These are phyloP conservation scores for Callyntrura sp. DNA, from an alignment of 2,888 invertebrate genomes.

Conservation along the genomic window DNA sequence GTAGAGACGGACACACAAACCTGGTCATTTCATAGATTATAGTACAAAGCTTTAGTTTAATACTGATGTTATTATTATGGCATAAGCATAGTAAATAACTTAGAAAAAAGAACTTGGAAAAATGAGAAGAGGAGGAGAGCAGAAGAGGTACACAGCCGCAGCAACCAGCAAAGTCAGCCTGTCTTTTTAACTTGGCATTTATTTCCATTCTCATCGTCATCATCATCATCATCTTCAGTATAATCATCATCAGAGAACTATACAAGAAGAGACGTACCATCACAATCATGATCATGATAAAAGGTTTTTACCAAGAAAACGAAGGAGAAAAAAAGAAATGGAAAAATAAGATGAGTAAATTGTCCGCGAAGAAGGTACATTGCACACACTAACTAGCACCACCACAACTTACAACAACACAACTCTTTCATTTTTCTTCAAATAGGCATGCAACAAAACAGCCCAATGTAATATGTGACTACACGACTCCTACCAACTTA, in stretches of 20 bases:
- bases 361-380: constrained; percentile 51
- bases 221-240: background rate
- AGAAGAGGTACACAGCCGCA: constrained; percentile 34
- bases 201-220: constrained; percentile 63
- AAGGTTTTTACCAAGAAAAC: constrained; percentile 58
- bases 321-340: constrained; percentile 49
- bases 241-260: constrained; percentile 12
- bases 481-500: background rate
- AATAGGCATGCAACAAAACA: constrained; percentile 44
- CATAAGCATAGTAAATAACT: constrained; percentile 58
- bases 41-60: background rate
- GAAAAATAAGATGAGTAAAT: constrained; percentile 70
- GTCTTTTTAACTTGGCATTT: constrained; percentile 66
- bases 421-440: constrained; percentile 28
- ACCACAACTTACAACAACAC: background rate
- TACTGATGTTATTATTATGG: constrained; percentile 36
- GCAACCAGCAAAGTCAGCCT: constrained; percentile 15
- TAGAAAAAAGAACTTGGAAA: constrained; percentile 16
- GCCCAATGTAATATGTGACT: constrained; percentile 18
- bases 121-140: constrained; percentile 41
- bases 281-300: constrained; percentile 68
- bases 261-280: constrained; percentile 27
- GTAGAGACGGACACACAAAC: constrained; percentile 26
- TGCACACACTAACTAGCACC: constrained; percentile 48
- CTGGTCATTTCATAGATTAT: background rate